A percentile compares a stretch with the other conserved stretches of the same genome.
Evolutionary conservation across 2,888 invertebrate genomes (phyloP).

Genomic region (Apomyelois bistriatella): DNA sequence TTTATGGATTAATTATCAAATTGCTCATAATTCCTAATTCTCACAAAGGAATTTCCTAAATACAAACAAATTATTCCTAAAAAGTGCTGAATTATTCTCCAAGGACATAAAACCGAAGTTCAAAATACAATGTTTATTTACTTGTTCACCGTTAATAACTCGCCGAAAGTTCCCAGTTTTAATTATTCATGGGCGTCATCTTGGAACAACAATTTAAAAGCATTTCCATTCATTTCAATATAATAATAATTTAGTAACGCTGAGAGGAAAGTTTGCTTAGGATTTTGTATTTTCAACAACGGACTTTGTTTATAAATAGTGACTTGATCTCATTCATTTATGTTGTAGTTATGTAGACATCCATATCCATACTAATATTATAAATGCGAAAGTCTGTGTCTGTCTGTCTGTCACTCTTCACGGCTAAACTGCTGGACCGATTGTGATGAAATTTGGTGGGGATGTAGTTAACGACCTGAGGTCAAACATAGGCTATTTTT

Average conservation of each 20-base stretch:
- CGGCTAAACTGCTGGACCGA: too few relatives aligned
- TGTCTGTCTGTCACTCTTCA: too few relatives aligned
- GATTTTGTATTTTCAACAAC: constrained; percentile 21
- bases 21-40: too few relatives aligned
- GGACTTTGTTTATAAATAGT: constrained; percentile 5
- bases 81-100: background rate
- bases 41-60: too few relatives aligned
- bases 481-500: too few relatives aligned
- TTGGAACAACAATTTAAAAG: constrained; percentile 37
- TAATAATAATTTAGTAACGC: constrained; percentile 30
- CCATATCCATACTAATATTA: too few relatives aligned
- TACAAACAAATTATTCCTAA: background rate
- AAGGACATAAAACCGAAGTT: constrained; percentile 9
- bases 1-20: too few relatives aligned
- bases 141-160: constrained; percentile 18
- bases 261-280: constrained; percentile 28
- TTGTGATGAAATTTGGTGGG: too few relatives aligned
- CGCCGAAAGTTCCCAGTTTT: constrained; percentile 29
- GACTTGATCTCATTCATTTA: background rate
- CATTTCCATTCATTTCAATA: constrained; percentile 41
- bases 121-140: constrained; percentile 18
- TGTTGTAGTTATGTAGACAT: too few relatives aligned
- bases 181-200: constrained; percentile 44
- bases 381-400: too few relatives aligned
- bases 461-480: too few relatives aligned